phyloP scores from a whole-genome alignment of 1,140 invertebrate genomes.

The Gonatopus flavifemur region DNA sequence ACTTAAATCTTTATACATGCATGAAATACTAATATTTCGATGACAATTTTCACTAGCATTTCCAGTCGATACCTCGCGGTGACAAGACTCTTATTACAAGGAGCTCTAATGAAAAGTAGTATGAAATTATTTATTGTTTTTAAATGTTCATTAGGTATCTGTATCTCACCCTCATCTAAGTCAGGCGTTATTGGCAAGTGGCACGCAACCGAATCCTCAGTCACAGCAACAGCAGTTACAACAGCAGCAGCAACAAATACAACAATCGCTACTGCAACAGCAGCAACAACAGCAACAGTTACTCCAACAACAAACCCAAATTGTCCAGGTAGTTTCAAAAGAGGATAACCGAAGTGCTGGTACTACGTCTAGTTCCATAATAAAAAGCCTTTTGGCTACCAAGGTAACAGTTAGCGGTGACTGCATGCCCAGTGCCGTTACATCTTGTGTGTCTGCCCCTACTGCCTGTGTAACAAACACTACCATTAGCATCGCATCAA shows the following conservation, averaged over 20 bases:
- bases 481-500: slow-evolving; percentile 57
- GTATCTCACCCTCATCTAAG: slow-evolving; percentile 65
- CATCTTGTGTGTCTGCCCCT: slow-evolving; percentile 55
- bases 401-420: slow-evolving; percentile 71
- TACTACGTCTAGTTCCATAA: slow-evolving; percentile 66
- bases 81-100: no score
- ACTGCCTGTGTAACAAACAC: slow-evolving; percentile 60
- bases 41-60: no score
- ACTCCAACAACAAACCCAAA: no score
- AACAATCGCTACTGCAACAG: slow-evolving; percentile 7
- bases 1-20: no score
- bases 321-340: slow-evolving; percentile 50
- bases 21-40: no score
- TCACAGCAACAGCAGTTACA: slow-evolving; percentile 23
- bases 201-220: slow-evolving; percentile 43
- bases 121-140: no score
- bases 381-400: slow-evolving; percentile 83
- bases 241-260: slow-evolving; percentile 26
- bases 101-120: no score
- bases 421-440: slow-evolving; percentile 61
- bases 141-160: slow-evolving; percentile 58
- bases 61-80: no score
- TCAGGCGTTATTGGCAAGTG: slow-evolving; percentile 63
- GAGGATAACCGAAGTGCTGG: slow-evolving; percentile 43
- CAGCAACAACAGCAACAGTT: slow-evolving; percentile 22